Conservation (phyloP, 1,140 invertebrate genomes). For the Pemphigus obesinymphae region DNA sequence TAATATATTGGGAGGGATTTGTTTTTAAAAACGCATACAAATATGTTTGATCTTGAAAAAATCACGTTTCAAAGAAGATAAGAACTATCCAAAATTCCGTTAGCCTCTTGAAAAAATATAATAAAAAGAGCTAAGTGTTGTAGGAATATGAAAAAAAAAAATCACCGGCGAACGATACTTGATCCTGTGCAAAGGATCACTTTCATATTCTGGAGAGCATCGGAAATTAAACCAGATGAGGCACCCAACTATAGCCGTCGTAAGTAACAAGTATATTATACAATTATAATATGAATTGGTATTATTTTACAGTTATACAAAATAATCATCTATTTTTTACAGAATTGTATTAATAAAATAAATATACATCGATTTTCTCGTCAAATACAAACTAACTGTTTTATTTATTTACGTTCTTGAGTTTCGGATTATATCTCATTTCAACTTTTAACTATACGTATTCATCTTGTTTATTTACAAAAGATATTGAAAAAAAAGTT, state of each 20-base stretch:
- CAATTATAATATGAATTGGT: not conserved
- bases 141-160: not conserved
- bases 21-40: not conserved
- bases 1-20: not conserved
- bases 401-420: not conserved
- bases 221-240: not conserved
- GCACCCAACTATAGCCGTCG: not conserved
- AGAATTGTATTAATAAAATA: not conserved
- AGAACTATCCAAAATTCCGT: not conserved
- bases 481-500: too few species aligned
- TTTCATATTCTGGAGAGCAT: not conserved
- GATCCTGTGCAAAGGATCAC: not conserved
- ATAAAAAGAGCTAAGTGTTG: not conserved
- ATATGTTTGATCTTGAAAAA: not conserved
- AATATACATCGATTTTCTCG: not conserved
- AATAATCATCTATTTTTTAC: not conserved
- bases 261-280: not conserved
- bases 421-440: not conserved
- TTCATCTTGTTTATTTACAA: too few species aligned
- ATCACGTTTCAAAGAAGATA: not conserved
- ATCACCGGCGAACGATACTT: not conserved
- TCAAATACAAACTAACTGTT: not conserved
- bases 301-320: not conserved
- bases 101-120: not conserved
- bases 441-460: too few species aligned